phyloP scores from a whole-genome alignment of 64 coral and sea anemone genomes.

The Pocillopora damicornis region DNA sequence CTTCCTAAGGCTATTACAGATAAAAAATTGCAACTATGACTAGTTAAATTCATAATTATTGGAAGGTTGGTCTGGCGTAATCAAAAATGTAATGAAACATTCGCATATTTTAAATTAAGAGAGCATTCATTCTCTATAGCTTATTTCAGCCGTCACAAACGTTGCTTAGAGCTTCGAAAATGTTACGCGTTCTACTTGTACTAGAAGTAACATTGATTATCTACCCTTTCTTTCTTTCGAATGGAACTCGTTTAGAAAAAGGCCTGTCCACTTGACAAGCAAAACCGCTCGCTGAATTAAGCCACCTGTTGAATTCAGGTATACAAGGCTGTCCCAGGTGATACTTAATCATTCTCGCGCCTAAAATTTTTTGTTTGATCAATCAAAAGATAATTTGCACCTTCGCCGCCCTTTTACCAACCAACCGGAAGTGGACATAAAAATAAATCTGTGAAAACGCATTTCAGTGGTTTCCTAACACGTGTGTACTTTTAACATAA shows the following conservation, averaged over 20 bases:
- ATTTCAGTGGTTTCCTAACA: background rate
- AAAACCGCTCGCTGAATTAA: background rate
- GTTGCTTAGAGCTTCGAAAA: background rate
- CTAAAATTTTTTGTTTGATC: background rate
- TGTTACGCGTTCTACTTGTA: background rate
- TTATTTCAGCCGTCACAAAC: background rate
- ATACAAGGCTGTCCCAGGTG: background rate
- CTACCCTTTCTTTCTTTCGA: too few species aligned
- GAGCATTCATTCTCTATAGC: background rate
- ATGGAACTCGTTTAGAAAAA: background rate
- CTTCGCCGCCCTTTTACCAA: background rate
- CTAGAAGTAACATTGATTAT: background rate
- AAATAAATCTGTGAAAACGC: background rate
- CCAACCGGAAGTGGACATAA: background rate
- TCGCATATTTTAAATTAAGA: background rate
- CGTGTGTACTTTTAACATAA: background rate
- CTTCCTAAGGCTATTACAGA: too few species aligned
- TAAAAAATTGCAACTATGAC: too few species aligned
- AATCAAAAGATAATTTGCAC: constrained; percentile 1
- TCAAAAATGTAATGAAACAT: too few species aligned
- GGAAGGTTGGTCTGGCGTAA: too few species aligned
- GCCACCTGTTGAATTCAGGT: background rate
- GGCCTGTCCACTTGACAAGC: background rate
- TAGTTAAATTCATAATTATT: too few species aligned
- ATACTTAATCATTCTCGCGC: background rate